Conservation (phyloP, 2,888 invertebrate species). For the Steinernema scapterisci region DNA sequence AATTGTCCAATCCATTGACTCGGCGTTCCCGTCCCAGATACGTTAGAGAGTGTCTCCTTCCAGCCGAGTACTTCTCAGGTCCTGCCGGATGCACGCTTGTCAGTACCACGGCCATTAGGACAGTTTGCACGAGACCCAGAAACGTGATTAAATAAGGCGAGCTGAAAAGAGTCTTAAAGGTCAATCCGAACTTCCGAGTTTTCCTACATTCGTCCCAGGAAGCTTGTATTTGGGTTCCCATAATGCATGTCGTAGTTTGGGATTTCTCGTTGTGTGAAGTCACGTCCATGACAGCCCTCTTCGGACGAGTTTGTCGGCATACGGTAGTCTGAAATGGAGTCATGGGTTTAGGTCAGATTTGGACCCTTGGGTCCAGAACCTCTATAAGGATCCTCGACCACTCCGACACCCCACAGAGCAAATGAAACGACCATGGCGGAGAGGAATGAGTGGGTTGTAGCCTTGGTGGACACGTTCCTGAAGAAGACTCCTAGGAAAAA, state of each 20-base stretch:
- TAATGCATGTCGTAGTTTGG: conserved; percentile 37
- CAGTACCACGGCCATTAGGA: neutral
- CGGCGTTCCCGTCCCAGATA: neutral
- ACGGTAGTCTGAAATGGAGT: neutral
- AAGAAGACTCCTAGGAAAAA: conserved; percentile 59
- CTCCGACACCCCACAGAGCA: conserved; percentile 22
- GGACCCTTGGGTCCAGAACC: too few relatives aligned
- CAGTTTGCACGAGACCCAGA: neutral
- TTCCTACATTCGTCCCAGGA: neutral
- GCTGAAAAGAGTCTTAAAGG: neutral
- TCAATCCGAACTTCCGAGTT: neutral
- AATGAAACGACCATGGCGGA: conserved; percentile 48
- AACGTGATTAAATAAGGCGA: conserved; percentile 8
- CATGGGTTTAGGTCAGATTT: conserved; percentile 33
- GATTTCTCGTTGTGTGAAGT: conserved; percentile 24
- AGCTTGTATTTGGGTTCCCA: conserved; percentile 34
- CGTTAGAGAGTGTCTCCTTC: conserved; percentile 5
- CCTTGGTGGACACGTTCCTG: conserved; percentile 50
- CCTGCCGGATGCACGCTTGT: neutral
- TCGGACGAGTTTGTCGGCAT: neutral
- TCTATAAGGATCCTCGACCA: conserved; percentile 35
- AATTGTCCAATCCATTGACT: neutral
- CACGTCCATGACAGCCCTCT: conserved; percentile 29
- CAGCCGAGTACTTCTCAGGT: neutral
- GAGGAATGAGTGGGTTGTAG: conserved; percentile 54